Conservation (phyloP, 2,797 vertebrate species). For the Pseudocheirus occidentalis region DNA sequence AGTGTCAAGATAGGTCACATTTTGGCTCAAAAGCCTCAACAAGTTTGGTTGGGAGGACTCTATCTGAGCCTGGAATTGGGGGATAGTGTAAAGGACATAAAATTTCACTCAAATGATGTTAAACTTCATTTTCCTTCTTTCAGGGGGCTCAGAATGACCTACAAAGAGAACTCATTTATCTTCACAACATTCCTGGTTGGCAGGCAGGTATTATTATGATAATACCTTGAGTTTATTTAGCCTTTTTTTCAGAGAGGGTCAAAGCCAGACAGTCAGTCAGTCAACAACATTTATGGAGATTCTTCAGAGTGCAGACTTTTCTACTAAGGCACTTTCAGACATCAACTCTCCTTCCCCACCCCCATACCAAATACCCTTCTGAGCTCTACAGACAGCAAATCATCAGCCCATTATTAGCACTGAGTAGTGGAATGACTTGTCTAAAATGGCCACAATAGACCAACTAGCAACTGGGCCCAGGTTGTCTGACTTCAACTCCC, state of each 20-base stretch:
- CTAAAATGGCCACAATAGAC: background rate
- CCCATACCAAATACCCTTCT: slow-evolving; percentile 15
- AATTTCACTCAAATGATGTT: slow-evolving; percentile 55
- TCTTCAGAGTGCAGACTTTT: slow-evolving; percentile 59
- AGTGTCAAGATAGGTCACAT: slow-evolving; percentile 61
- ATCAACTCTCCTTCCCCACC: background rate
- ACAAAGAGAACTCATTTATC: slow-evolving; percentile 59
- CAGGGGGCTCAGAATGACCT: slow-evolving; percentile 50
- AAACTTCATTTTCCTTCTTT: slow-evolving; percentile 60
- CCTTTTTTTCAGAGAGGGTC: slow-evolving; percentile 52
- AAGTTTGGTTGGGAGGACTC: slow-evolving; percentile 55
- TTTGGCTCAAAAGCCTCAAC: slow-evolving; percentile 20
- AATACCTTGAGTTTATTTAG: slow-evolving; percentile 74
- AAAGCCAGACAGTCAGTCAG: slow-evolving; percentile 67
- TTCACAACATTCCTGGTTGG: slow-evolving; percentile 63
- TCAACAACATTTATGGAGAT: slow-evolving; percentile 70
- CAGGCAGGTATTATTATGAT: slow-evolving; percentile 78
- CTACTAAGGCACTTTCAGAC: slow-evolving; percentile 66
- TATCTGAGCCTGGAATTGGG: slow-evolving; percentile 33
- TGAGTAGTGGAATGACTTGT: background rate
- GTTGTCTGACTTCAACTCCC: slow-evolving; percentile 23
- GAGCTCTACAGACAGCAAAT: background rate
- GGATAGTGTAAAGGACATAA: slow-evolving; percentile 35
- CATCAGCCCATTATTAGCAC: background rate
- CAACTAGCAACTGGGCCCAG: background rate